Evolutionary conservation across 2,113 vertebrate genomes (phyloP).

Genomic region (Ameiurus melas): DNA sequence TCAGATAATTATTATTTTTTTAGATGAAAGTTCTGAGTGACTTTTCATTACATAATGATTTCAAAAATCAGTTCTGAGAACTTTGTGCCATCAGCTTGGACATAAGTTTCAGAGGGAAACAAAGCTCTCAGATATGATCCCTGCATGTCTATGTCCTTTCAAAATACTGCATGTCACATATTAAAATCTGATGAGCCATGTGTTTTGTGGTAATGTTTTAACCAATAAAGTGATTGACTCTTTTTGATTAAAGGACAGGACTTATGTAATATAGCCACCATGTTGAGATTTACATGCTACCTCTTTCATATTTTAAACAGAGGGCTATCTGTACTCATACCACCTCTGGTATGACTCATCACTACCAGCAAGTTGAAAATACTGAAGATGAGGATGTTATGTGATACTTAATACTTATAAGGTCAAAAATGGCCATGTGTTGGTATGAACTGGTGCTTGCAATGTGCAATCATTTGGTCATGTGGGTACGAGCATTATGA

Average conservation of each 20-base stretch:
- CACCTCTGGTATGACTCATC: slow-evolving; percentile 2
- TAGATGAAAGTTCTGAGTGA: background rate
- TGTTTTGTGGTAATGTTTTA: background rate
- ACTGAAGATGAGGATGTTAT: background rate
- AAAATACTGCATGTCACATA: background rate
- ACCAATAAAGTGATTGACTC: background rate
- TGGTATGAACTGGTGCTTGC: background rate
- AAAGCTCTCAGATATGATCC: background rate
- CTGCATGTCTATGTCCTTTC: background rate
- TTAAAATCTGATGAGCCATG: background rate
- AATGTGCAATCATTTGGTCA: background rate
- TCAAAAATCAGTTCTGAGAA: background rate
- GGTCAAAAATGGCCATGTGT: background rate
- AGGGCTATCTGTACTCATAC: background rate
- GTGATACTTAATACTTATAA: background rate
- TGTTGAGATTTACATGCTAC: background rate
- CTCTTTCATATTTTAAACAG: background rate
- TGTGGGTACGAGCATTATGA: background rate
- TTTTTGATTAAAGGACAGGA: background rate
- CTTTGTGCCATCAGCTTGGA: background rate
- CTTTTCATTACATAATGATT: background rate
- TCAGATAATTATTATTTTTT: too few species aligned
- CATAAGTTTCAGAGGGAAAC: background rate
- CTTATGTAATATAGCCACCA: background rate
- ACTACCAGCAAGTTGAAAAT: background rate